Base-by-base conservation (phyloP, 2,888 invertebrate species). In the Hoplodrina blanda region DNA sequence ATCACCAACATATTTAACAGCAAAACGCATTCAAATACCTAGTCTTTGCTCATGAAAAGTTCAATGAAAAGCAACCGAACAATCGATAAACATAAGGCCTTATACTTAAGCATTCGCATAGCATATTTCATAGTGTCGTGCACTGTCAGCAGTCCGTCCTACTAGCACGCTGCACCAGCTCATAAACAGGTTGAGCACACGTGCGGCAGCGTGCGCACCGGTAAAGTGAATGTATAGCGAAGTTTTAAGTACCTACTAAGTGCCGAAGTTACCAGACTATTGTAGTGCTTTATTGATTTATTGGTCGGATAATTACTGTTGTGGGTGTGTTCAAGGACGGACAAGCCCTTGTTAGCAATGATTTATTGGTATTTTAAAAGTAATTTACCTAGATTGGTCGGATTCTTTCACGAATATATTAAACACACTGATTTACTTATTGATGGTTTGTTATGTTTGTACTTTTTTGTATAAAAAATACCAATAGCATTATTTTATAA, bases 201-300 rank as follows among this genome's bases (percentile, higher is more conserved):
- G 15, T n/a, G 13, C 17, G 25, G 25, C 25, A 25, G 5, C 20
- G 44, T 13, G 46, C 17, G 46, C 67, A n/a, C 37, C 13, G 5
- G 33, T 1, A 8, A 33, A 50, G 33, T 53, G n/a, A 53, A 63
- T 60, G 54, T 64, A 10, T 20, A 11, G 37, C 11, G 0, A 65
- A 78, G 78, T 78, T 74, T 55, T 52, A 52, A 67, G 56, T 33
- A 64, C n/a, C n/a, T n/a, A n/a, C 52, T 66, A 67, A 67, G 61
- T 54, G 49, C 33, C 33, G 52, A 78, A 78, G 60, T 78, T 78
- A 56, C 20, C 52, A 49, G 50, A 52, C 53, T 59, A 56, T 53
- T 53, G 53, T 52, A 60, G 30, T 68, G 33, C 19, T 49, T 56
- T 46, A 78, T 78, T 76, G 66, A 76, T 76, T 71, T 71, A 76